Evolutionary conservation across 2,797 vertebrate species (phyloP), one percentile per base, ranked within the genome.

Genomic region (Acestrorhynchus altus): DNA sequence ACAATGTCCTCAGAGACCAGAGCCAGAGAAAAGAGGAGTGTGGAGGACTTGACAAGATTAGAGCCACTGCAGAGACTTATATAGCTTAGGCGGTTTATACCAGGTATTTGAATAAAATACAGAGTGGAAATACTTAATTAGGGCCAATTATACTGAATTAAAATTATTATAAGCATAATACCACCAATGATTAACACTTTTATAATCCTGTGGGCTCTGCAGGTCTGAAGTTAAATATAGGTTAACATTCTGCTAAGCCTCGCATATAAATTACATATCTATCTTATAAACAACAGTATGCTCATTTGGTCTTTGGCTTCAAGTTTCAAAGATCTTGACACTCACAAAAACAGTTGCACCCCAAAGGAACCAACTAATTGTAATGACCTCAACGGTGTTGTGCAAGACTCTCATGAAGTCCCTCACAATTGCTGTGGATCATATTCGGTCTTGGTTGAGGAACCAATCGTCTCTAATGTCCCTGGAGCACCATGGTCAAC

Each of bases 1-100:
- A 81, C 59, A 71, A 77, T 73, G 35, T 46, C 64, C 64, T 56
- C 22, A 8, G 72, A 51, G 70, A 74, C 35, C 28, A 61, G 39
- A 68, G 75, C 12, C 47, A 76, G 72, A 28, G 35, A 69, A 44
- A 72, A 57, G 31, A 49, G 31, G 18, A 28, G 12, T n/a, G 40
- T 35, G 51, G 47, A 15, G 47, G 66, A 35, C 47, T 52, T 20
- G 42, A 70, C 49, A 57, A 65, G 69, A 78, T 65, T 78, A 70
- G 16, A 72, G 39, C 28, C 8, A 72, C 39, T 78, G 54, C 35
- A 65, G 47, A 52, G 20, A 72, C 69, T 78, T 65, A 57, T 57
- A 65, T 44, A 26, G 40, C 51, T 57, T 76, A 76, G 49, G 59
- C 26, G 18, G 46, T 54, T 71, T 47, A 49, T 40, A 46, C 61